A percentile compares a stretch with the other conserved stretches of the same genome.
These are phyloP conservation scores for Drosophila leonis DNA, from an alignment of 2,888 invertebrate genomes.

Conservation along the genomic window DNA sequence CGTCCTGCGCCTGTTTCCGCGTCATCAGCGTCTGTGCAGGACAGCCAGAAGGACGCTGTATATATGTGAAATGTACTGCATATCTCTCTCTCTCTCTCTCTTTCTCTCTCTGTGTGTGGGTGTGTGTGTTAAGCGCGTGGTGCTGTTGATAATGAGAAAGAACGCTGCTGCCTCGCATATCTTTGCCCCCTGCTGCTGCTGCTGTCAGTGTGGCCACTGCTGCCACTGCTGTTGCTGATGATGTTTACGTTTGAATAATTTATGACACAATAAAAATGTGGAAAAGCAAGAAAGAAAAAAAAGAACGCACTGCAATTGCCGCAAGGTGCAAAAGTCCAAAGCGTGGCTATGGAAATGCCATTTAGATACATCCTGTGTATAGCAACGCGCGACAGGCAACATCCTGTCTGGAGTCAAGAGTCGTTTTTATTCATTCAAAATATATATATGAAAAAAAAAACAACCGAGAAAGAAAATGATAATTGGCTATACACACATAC, in stretches of 20 bases:
- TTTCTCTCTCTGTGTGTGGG: constrained; percentile 26
- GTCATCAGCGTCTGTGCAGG: constrained; percentile 55
- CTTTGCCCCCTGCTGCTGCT: constrained; percentile 26
- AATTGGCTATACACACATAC: constrained; percentile 67
- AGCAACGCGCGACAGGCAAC: constrained; percentile 26
- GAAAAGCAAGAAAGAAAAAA: constrained; percentile 23
- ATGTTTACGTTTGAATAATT: constrained; percentile 85
- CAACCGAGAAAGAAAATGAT: constrained; percentile 56
- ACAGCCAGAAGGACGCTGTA: constrained; percentile 47
- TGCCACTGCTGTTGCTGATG: constrained; percentile 65
- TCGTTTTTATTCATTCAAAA: constrained; percentile 74
- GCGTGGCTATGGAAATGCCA: constrained; percentile 71
- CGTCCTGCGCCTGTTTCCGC: constrained; percentile 37
- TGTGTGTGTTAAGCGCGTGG: constrained; percentile 54
- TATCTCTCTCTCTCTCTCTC: not conserved
- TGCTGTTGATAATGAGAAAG: constrained; percentile 73
- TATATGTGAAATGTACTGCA: constrained; percentile 25
- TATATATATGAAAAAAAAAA: not conserved
- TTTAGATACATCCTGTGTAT: constrained; percentile 66
- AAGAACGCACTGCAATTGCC: constrained; percentile 69
- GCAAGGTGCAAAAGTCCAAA: constrained; percentile 71
- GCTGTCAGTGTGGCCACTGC: constrained; percentile 8
- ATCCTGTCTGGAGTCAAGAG: constrained; percentile 44
- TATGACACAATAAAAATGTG: constrained; percentile 77
- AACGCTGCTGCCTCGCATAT: constrained; percentile 20